These are phyloP conservation scores for Halcyon chelicuti DNA, from an alignment of 2,797 vertebrate species.

Conservation along the genomic window DNA sequence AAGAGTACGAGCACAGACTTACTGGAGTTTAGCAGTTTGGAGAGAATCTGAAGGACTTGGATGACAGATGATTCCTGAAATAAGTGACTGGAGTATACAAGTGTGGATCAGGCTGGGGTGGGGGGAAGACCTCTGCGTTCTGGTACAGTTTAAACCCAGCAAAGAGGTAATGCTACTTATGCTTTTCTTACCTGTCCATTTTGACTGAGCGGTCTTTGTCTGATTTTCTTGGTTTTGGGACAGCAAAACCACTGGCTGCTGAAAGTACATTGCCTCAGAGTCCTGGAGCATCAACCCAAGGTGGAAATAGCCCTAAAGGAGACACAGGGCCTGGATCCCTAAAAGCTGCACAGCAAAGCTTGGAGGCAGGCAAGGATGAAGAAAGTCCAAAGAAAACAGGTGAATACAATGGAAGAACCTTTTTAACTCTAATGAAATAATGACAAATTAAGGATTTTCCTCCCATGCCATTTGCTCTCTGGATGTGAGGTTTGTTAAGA, in stretches of 20 bases:
- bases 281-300: not conserved
- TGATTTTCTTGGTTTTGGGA: not conserved
- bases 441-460: not conserved
- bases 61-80: not conserved
- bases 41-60: not conserved
- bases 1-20: not conserved
- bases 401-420: not conserved
- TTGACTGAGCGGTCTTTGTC: not conserved
- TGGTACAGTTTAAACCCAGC: not conserved
- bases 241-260: constrained; percentile 39
- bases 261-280: not conserved
- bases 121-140: not conserved
- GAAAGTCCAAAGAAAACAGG: not conserved
- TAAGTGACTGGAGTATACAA: not conserved
- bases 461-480: not conserved
- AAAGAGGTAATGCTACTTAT: not conserved
- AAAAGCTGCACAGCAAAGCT: not conserved
- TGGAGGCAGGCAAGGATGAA: not conserved
- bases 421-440: not conserved
- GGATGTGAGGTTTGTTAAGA: not conserved
- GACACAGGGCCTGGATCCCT: not conserved
- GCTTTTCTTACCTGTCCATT: not conserved
- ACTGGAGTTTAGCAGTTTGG: not conserved
- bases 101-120: accelerated
- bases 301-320: constrained; percentile 50